Base-by-base conservation (phyloP, 1,140 invertebrate species). In the Arctopsyche grandis region DNA sequence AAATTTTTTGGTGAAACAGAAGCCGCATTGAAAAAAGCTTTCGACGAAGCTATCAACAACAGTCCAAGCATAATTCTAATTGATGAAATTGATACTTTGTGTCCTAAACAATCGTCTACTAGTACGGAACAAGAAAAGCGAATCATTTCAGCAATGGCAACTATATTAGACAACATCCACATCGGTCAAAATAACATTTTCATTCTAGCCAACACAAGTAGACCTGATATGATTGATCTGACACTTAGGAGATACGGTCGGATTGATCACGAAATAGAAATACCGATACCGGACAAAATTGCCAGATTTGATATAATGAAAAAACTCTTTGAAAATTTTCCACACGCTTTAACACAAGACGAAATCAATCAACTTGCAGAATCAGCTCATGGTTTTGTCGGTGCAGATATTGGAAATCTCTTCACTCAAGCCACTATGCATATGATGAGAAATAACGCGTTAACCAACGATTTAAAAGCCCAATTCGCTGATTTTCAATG, bases 331-430 rank as follows among this genome's bases (percentile, higher is more conserved):
- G 83, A 83, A 71, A 87, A 87, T 70, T 82, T 92, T 9, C 84
- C 90, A 0, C 90, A 93, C 83, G 85, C 84, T 79, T 84, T 97
- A 9, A 88, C 83, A 12, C 83, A 86, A 0, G 83, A 90, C 19
- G 90, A 93, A 22, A 84, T 96, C 0, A 85, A 89, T 75, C 81
- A 89, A 10, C 89, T 98, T 63, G 91, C 94, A 4, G 89, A 91
- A 70, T 86, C 89, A 58, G 93, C 95, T 24, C 96, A 98, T 87
- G 96, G 96, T 1, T 98, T 93, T 90, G 95, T 98, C 10, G 96
- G 94, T 3, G 94, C 95, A 12, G 96, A 98, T 90, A 87, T 98
- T 38, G 88, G 91, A 0, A 91, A 91, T 80, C 84, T 98, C 4
- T 93, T 93, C 80, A 92, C 92, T 10, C 90, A 93, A 82, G 93